These are phyloP conservation scores for Rhinolophus sinicus DNA, from an alignment of 2,113 vertebrate species.

Conservation along the genomic window DNA sequence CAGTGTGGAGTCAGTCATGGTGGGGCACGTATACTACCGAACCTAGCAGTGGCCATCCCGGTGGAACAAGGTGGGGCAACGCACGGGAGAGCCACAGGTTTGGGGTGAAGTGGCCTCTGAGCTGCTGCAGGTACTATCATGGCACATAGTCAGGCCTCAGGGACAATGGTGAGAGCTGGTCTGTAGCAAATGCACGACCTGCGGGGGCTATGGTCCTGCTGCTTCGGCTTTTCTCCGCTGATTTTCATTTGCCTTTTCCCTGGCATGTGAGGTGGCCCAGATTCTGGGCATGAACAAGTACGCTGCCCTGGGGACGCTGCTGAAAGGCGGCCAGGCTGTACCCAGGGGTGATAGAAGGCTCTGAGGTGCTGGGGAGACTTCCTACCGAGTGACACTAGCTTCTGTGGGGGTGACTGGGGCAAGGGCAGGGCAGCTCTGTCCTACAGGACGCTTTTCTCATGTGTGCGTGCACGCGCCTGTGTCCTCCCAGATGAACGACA, in stretches of 20 bases:
- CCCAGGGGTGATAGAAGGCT: rapidly evolving
- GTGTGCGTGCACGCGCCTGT: background rate
- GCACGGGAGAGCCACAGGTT: background rate
- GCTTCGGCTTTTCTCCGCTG: background rate
- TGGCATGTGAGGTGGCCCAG: rapidly evolving
- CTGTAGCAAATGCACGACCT: background rate
- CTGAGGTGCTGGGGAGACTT: rapidly evolving
- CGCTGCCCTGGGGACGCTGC: rapidly evolving
- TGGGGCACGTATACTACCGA: background rate
- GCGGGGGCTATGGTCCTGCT: rapidly evolving
- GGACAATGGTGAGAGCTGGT: no score
- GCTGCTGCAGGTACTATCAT: no score
- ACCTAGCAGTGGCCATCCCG: rapidly evolving
- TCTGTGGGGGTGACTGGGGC: no score
- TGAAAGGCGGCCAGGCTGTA: rapidly evolving
- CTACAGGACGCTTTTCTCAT: background rate
- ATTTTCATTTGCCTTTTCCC: background rate
- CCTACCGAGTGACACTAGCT: no score
- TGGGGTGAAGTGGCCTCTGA: no score
- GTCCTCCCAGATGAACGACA: conserved; percentile 95
- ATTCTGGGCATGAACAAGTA: background rate
- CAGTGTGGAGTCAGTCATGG: no score
- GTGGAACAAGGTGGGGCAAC: background rate
- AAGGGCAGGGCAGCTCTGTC: background rate
- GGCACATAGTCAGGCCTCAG: rapidly evolving